Percentiles rank a stretch among this genome's conserved stretches.
Evolutionary conservation across 1,140 invertebrate genomes (phyloP).

Genomic region (Macrostomum lignano): DNA sequence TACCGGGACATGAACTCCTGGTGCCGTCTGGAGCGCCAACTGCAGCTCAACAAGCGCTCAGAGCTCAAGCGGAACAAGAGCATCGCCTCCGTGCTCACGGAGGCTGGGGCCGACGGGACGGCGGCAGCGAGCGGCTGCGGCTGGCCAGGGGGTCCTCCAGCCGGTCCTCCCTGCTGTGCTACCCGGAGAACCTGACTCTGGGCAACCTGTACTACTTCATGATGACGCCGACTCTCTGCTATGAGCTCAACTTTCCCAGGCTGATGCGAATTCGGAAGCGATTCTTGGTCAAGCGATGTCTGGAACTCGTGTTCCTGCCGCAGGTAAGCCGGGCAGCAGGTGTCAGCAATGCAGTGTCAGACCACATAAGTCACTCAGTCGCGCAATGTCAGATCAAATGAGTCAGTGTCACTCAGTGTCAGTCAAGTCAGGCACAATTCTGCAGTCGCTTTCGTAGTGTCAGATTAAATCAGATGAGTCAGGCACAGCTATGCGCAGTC

Average conservation of each 20-base stretch:
- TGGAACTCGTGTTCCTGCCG: slow-evolving; percentile 33
- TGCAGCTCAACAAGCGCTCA: neutral
- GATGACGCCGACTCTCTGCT: slow-evolving; percentile 74
- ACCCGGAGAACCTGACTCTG: slow-evolving; percentile 64
- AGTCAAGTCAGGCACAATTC: too few relatives aligned
- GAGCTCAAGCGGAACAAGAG: neutral
- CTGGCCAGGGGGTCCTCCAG: neutral
- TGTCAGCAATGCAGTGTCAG: too few relatives aligned
- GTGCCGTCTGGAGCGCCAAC: slow-evolving; percentile 35
- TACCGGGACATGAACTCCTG: slow-evolving; percentile 83
- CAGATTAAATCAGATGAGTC: too few relatives aligned
- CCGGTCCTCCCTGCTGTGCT: slow-evolving; percentile 26
- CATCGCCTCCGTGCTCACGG: neutral
- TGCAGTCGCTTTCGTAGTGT: too few relatives aligned
- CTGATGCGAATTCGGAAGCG: slow-evolving; percentile 48
- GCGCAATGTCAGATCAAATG: too few relatives aligned
- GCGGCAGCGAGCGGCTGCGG: too few relatives aligned
- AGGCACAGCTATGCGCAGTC: too few relatives aligned
- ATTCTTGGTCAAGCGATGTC: slow-evolving; percentile 31
- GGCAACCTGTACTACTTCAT: slow-evolving; percentile 68
- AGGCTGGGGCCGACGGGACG: too few relatives aligned
- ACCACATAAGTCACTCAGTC: too few relatives aligned
- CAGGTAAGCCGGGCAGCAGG: too few relatives aligned
- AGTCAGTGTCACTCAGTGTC: too few relatives aligned
- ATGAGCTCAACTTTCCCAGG: slow-evolving; percentile 84